Base-by-base conservation (phyloP, 2,113 vertebrate genomes). In the Xiphophorus hellerii region DNA sequence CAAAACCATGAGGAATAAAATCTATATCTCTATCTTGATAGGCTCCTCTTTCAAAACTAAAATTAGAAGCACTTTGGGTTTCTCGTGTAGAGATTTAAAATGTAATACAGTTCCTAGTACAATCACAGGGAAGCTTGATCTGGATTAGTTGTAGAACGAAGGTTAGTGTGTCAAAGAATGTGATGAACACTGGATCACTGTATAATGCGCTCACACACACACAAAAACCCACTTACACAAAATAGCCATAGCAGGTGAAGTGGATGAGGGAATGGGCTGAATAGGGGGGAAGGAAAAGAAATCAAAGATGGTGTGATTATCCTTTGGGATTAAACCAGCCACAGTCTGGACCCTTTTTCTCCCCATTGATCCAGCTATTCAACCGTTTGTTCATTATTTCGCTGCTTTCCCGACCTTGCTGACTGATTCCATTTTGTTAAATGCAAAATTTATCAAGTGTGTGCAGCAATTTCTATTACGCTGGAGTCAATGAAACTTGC, bases 121-220 rank as follows among this genome's bases (percentile, higher is more conserved):
- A 78, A 78, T 74, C 35, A 64, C 15, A 78, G 60, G 48, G 42
- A 71, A 63, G 76, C 66, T 86, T 75, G n/a, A 81, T 83, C 39
- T 65, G 84, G 89, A 88, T 89, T 88, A 80, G 17, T 51, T 54
- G 15, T 44, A 66, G 39, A 30, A 80, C 71, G 65, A 51, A 77
- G 84, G 82, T 87, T 84, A 88, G 64, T 87, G 79, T 90, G 87
- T 83, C 83, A 84, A 76, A 62, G 58, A 79, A 79, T 86, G 79
- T 77, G 78, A 86, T 85, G 72, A 84, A 77, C 83, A 82, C 48
- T 25, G 88, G 88, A 91, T 91, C 89, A 90, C 44, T 62, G 37
- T 33, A 27, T 87, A 90, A 66, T 69, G 58, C 10, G 7, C 27
- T 35, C 44, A 28, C 51, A 31, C 70, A 31, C 70, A 48, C 54